phyloP scores from a whole-genome alignment of 2,797 vertebrate species.

The Crocodylus rhombifer region DNA sequence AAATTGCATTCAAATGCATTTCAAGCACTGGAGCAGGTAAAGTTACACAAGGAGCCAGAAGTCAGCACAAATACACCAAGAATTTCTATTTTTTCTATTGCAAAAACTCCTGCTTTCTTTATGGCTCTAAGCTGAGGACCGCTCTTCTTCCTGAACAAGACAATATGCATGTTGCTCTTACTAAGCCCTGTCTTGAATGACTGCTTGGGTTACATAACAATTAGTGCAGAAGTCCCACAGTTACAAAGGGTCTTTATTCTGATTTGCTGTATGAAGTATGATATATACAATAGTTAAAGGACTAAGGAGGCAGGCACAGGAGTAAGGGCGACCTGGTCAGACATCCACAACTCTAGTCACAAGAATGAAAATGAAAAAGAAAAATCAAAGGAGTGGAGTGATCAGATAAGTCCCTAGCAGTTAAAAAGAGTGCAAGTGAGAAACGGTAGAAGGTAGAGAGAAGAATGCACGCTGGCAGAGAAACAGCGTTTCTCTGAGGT shows the following conservation, averaged over 20 bases:
- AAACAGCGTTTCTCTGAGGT: not conserved
- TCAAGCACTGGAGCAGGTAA: slow-evolving; percentile 35
- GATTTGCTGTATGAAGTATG: not conserved
- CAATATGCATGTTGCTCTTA: not conserved
- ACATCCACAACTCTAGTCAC: not conserved
- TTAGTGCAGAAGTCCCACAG: not conserved
- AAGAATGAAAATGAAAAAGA: not conserved
- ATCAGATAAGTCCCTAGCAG: not conserved
- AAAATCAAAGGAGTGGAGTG: not conserved
- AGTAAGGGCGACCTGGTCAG: not conserved
- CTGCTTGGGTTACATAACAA: not conserved
- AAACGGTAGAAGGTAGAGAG: not conserved
- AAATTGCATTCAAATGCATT: slow-evolving; percentile 56
- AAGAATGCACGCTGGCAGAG: not conserved
- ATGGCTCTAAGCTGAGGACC: slow-evolving; percentile 3
- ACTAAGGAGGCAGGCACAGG: not conserved
- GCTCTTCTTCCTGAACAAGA: not conserved
- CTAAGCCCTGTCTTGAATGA: slow-evolving; percentile 1
- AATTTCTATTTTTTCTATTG: not conserved
- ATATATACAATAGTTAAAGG: not conserved
- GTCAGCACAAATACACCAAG: slow-evolving; percentile 34
- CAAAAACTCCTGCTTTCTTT: not conserved
- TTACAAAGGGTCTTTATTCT: not conserved
- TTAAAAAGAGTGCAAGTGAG: not conserved
- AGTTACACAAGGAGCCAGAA: slow-evolving; percentile 46